Evolutionary conservation across 1,140 invertebrate genomes (phyloP).

Genomic region (Meloidogyne floridensis): DNA sequence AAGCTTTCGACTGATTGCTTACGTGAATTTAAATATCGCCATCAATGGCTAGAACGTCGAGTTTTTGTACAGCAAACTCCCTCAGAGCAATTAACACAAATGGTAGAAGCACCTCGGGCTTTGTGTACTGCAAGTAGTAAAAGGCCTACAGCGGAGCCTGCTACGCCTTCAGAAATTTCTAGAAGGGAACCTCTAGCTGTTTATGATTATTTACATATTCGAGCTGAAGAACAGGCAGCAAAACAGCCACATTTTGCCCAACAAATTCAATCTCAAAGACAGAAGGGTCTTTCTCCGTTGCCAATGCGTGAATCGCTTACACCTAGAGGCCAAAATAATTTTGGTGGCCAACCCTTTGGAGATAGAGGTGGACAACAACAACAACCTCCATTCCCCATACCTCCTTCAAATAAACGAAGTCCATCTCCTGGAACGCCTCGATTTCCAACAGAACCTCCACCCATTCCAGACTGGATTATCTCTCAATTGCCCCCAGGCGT

Average conservation of each 20-base stretch:
- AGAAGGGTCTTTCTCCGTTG: constrained; percentile 11
- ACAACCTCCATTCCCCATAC: background rate
- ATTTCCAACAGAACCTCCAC: constrained; percentile 16
- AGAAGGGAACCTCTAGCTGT: constrained; percentile 52
- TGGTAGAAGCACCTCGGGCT: constrained; percentile 38
- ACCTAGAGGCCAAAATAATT: background rate
- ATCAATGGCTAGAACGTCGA: constrained; percentile 66
- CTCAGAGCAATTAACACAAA: constrained; percentile 61
- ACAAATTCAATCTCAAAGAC: background rate
- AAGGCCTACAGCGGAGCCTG: background rate
- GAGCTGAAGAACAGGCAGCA: constrained; percentile 24
- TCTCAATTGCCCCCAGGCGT: constrained; percentile 42
- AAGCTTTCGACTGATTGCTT: constrained; percentile 61
- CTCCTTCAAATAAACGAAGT: constrained; percentile 8
- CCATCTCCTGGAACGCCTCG: background rate
- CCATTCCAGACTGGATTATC: constrained; percentile 34
- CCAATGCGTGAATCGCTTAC: background rate
- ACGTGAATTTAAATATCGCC: constrained; percentile 66
- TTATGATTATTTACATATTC: constrained; percentile 62
- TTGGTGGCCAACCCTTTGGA: background rate
- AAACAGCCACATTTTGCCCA: background rate
- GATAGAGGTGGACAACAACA: background rate
- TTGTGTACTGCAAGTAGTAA: constrained; percentile 23
- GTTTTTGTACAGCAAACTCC: constrained; percentile 66
- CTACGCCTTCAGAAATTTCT: background rate